Conservation (phyloP, 1,140 invertebrate genomes). For the Probaryconus sp. region DNA sequence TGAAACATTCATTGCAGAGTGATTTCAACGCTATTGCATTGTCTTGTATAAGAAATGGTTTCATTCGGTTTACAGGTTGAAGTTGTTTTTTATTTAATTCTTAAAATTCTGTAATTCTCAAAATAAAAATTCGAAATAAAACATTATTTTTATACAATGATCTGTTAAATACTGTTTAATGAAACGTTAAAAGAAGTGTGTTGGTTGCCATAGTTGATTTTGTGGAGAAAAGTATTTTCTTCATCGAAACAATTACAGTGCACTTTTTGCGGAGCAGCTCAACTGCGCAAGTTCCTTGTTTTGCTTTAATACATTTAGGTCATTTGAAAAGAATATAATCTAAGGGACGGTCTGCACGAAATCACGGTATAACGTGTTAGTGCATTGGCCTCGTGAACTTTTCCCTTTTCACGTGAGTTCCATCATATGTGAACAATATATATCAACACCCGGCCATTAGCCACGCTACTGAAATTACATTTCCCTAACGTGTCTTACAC, state of each 20-base stretch:
- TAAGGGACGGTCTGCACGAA: slow-evolving; percentile 57
- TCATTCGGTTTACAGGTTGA: no score
- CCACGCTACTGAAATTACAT: slow-evolving; percentile 35
- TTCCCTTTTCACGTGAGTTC: slow-evolving; percentile 61
- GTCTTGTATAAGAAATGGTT: no score
- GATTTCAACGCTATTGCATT: no score
- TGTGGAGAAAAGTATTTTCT: no score
- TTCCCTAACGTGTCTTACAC: slow-evolving; percentile 11
- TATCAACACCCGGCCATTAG: slow-evolving; percentile 44
- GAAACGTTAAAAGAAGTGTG: slow-evolving; percentile 10
- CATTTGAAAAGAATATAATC: slow-evolving; percentile 53
- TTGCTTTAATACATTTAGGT: slow-evolving; percentile 51
- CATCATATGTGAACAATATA: slow-evolving; percentile 47
- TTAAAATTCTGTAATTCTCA: not conserved
- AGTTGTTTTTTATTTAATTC: no score
- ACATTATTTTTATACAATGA: not conserved
- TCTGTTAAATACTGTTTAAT: not conserved
- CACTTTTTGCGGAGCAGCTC: no score
- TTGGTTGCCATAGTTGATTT: not conserved
- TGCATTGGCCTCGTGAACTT: slow-evolving; percentile 59
- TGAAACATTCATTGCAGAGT: no score
- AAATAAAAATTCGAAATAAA: not conserved
- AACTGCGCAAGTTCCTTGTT: slow-evolving; percentile 21
- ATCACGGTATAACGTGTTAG: slow-evolving; percentile 48
- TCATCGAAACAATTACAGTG: no score